phyloP scores from a whole-genome alignment of 2,888 invertebrate species.

The Lasioglossum vierecki region DNA sequence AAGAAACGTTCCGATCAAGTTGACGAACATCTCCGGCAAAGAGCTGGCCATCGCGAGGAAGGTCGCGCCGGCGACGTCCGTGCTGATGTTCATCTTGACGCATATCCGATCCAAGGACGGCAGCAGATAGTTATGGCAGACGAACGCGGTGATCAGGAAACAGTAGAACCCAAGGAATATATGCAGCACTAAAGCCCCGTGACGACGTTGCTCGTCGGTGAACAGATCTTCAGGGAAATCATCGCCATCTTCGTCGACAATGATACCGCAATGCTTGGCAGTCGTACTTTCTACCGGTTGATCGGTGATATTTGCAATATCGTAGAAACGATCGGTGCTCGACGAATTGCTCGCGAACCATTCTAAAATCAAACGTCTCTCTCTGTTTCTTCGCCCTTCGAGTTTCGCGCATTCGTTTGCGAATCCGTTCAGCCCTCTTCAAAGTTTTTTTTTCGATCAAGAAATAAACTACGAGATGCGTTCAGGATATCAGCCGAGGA shows the following conservation, averaged over 20 bases:
- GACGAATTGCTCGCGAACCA: background rate
- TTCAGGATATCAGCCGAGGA: too few relatives aligned
- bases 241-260: conserved; percentile 60
- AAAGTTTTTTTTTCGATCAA: background rate
- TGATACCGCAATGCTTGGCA: background rate
- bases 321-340: background rate
- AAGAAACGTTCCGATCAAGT: conserved; percentile 94
- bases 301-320: background rate
- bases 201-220: conserved; percentile 87
- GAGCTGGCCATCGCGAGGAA: conserved; percentile 98
- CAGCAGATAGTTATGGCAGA: conserved; percentile 96
- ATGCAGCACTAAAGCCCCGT: conserved; percentile 92
- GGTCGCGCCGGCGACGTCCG: conserved; percentile 98
- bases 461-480: background rate
- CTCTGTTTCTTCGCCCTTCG: background rate
- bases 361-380: conserved; percentile 21
- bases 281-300: background rate
- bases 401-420: background rate
- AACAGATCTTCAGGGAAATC: conserved; percentile 87
- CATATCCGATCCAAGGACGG: conserved; percentile 95
- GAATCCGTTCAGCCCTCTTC: background rate
- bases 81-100: conserved; percentile 89
- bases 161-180: conserved; percentile 92
- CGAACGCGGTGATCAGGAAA: conserved; percentile 93
- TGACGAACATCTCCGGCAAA: conserved; percentile 97